A percentile compares a stretch with the other conserved stretches of the same genome.
Conservation (phyloP, 2,888 invertebrate species). For the Pollenia labialis region DNA sequence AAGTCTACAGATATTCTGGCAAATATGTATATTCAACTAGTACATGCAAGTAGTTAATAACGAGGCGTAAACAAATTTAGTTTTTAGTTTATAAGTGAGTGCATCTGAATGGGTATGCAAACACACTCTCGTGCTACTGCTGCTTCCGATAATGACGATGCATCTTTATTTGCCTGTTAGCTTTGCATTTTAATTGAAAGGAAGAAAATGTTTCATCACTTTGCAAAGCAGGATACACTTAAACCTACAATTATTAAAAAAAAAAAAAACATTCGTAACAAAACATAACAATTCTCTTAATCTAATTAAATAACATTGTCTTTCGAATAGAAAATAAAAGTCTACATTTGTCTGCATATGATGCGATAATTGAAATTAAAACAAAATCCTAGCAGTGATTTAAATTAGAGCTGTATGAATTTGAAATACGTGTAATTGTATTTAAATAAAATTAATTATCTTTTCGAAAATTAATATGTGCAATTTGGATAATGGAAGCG, state of each 20-base stretch:
- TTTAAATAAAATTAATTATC: constrained; percentile 25
- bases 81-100: not conserved
- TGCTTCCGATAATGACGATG: not conserved
- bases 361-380: not conserved
- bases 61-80: constrained; percentile 9
- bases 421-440: not conserved
- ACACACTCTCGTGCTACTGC: not conserved
- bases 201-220: constrained; percentile 14
- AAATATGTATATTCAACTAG: not conserved
- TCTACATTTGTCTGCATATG: not conserved
- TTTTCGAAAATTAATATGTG: not conserved
- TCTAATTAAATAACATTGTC: constrained; percentile 28
- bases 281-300: constrained; percentile 13
- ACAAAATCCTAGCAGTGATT: not conserved
- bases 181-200: not conserved
- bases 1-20: not conserved
- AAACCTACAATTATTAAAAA: not conserved
- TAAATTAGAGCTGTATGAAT: not conserved
- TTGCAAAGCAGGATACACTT: not conserved
- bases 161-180: not conserved
- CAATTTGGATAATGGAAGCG: not conserved
- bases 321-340: constrained; percentile 4
- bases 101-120: not conserved
- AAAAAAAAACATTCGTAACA: constrained; percentile 10
- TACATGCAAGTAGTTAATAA: not conserved